phyloP scores from a whole-genome alignment of 2,113 vertebrate species.

The Canis aureus region DNA sequence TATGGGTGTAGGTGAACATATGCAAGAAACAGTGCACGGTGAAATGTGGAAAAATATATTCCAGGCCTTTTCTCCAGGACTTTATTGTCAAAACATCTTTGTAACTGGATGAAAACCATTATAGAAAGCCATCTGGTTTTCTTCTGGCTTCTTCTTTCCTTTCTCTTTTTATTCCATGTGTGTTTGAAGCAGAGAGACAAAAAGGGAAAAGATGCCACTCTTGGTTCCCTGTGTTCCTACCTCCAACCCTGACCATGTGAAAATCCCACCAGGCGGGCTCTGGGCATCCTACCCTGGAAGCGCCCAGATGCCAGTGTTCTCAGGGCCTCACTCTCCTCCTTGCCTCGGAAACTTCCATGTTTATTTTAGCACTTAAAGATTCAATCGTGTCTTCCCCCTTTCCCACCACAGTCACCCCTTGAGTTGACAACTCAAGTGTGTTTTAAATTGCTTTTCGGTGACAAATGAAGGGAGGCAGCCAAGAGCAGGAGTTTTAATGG shows the following conservation, averaged over 20 bases:
- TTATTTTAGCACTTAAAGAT: neutral
- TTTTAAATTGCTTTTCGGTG: slow-evolving; percentile 39
- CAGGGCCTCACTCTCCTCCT: neutral
- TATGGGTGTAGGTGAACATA: neutral
- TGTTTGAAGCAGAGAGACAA: slow-evolving; percentile 15
- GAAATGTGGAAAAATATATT: neutral
- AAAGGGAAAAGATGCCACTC: neutral
- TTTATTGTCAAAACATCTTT: slow-evolving; percentile 66
- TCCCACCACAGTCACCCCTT: neutral
- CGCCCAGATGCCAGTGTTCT: neutral
- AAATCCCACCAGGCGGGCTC: neutral
- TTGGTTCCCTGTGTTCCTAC: neutral
- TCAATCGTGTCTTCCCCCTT: neutral
- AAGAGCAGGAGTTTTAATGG: neutral
- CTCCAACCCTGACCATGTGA: neutral
- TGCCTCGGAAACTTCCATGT: neutral
- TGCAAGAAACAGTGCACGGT: neutral
- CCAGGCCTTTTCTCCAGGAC: slow-evolving; percentile 36
- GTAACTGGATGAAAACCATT: slow-evolving; percentile 60
- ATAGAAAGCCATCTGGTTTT: slow-evolving; percentile 70
- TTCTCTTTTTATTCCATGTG: slow-evolving; percentile 58
- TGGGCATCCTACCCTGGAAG: neutral
- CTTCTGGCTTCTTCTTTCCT: slow-evolving; percentile 56
- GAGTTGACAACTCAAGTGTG: neutral
- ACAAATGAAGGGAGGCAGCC: neutral